Conservation (phyloP, 2,113 vertebrate genomes). For the Chelonoidis abingdonii region DNA sequence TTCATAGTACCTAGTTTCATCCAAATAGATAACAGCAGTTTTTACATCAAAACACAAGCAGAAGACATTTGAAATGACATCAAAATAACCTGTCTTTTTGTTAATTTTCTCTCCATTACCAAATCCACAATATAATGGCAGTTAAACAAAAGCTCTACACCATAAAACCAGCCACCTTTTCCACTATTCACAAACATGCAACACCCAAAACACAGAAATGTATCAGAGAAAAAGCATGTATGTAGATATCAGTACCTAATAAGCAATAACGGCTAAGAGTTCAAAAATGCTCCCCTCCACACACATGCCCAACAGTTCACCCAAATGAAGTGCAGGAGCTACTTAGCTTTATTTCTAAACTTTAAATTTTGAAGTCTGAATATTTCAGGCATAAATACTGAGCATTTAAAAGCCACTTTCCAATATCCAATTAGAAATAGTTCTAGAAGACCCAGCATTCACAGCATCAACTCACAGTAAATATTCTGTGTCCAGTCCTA, state of each 20-base stretch:
- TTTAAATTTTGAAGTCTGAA: not conserved
- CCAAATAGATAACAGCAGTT: not conserved
- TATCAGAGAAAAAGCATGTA: not conserved
- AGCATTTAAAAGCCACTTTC: not conserved
- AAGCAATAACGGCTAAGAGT: not conserved
- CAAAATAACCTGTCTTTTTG: not conserved
- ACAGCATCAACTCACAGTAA: conserved; percentile 89
- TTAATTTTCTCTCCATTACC: not conserved
- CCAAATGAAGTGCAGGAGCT: rapidly evolving
- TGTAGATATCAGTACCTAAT: not conserved
- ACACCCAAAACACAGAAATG: not conserved
- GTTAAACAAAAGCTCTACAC: not conserved
- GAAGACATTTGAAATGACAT: not conserved
- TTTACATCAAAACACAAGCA: not conserved
- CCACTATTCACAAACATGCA: not conserved
- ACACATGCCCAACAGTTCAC: not conserved
- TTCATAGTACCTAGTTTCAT: not conserved
- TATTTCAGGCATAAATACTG: not conserved
- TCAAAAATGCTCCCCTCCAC: not conserved
- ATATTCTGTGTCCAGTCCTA: conserved; percentile 96
- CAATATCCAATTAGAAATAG: not conserved
- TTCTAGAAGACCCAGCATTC: not conserved
- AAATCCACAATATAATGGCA: not conserved
- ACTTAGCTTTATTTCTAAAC: not conserved
- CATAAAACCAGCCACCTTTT: not conserved